Evolutionary conservation across 2,113 vertebrate genomes (phyloP), one percentile per base, ranked within the genome.

Genomic region (Malaclemys terrapin): DNA sequence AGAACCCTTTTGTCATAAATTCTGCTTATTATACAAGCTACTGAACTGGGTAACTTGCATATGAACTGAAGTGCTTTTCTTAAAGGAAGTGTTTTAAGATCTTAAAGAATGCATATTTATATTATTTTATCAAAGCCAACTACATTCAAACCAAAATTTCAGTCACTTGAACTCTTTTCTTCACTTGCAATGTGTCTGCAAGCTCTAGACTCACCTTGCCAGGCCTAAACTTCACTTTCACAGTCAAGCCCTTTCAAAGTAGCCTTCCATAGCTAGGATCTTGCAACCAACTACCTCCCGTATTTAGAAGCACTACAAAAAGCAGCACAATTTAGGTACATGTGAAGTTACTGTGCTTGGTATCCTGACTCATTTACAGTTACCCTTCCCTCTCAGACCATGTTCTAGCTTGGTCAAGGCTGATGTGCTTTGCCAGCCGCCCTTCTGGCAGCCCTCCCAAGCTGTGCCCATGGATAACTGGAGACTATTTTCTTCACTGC

Each of bases 391-490:
- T 92, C 42, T 49, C 49, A 20, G 76, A 90, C 53, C 89, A 45
- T 4, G 27, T 35, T 87, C 82, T 89, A 53, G 35, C 80, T 83
- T 49, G 65, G 47, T 45, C 88, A 93, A 94, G 90, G 80, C 8
- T 27, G n/a, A 90, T 62, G 52, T 95, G 85, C 89, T 82, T 90
- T 87, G 52, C 3, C 85, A 85, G 22, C 5, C 80, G 87, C 84
- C 65, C 54, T 75, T 88, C 91, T 92, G 85, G 80, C 89, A 95
- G 75, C 52, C 85, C 45, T 95, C n/a, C 29, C 27, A 92, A 52
- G 82, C 42, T 59, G 38, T 78, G 79, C 75, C 85, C 75, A 57
- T 29, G 31, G 1, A 0, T 49, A 89, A 92, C 20, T 6, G 25
- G 35, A 84, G 20, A 38, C 53, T 25, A 25, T 83, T 94, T 91